These are phyloP conservation scores for Beroe forskalii DNA, from an alignment of 37 sponge, comb jelly and placozoan species.

Conservation along the genomic window DNA sequence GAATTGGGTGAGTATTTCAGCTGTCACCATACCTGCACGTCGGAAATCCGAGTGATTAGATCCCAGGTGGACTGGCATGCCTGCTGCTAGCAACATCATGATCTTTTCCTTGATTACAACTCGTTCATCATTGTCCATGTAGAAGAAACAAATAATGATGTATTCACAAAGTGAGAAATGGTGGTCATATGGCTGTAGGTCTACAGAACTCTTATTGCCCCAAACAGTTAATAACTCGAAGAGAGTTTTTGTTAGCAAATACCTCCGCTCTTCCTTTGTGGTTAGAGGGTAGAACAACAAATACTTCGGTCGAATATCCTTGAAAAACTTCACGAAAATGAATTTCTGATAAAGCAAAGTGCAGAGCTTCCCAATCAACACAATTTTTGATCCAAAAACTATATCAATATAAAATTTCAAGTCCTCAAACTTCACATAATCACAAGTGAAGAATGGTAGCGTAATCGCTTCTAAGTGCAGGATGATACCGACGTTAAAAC, in stretches of 20 bases:
- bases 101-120: conserved; percentile 19
- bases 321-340: conserved; percentile 50
- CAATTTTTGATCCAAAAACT: conserved; percentile 36
- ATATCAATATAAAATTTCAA: conserved; percentile 19
- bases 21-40: conserved; percentile 56
- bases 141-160: conserved; percentile 44
- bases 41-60: conserved; percentile 48
- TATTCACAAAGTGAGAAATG: conserved; percentile 18
- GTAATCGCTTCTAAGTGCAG: conserved; percentile 31
- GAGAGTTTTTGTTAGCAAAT: conserved; percentile 44
- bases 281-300: conserved; percentile 45
- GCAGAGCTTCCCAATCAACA: conserved; percentile 42
- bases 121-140: conserved; percentile 58
- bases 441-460: conserved; percentile 48
- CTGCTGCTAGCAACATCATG: conserved; percentile 15
- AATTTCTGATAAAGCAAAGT: conserved; percentile 23
- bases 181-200: conserved; percentile 57
- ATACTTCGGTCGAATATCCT: conserved; percentile 25
- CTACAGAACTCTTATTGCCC: conserved; percentile 59
- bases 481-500: conserved; percentile 18
- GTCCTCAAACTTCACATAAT: neutral
- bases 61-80: conserved; percentile 49
- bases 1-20: conserved; percentile 49
- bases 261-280: conserved; percentile 36
- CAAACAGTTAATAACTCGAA: conserved; percentile 61